Base-by-base conservation (phyloP, 1,140 invertebrate genomes). In the Drosophila ironensis region DNA sequence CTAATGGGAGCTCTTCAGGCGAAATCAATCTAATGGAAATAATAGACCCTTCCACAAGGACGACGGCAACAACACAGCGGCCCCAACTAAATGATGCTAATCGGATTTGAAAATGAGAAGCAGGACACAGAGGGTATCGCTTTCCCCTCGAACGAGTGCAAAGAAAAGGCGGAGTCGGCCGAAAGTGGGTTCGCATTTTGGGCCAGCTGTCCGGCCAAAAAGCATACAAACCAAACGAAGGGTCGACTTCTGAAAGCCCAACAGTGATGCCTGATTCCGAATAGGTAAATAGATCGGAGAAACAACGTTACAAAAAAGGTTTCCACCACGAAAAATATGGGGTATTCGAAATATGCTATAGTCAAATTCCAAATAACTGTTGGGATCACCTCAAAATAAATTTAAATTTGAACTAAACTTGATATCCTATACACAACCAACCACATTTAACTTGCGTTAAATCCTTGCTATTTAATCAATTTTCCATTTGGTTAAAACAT, bases 31-130 rank as follows among this genome's bases (percentile, higher is more conserved):
- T 73, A 64, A 50, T 66, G 80, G 45, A 86, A 71, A 59, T 86
- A 86, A 86, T 86, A 61, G 60, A 75, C 48, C 54, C 53, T 57
- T 72, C 63, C 53, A 66, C 50, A 71, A 35, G 30, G 4, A 33
- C 51, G 25, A 71, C 60, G 72, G 71, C 50, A 66, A 45, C 52
- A 69, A 44, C 52, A 74, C 50, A 66, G 48, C 52, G 73, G 47
- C 52, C n/a, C 51, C 27, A 54, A 61, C 80, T 80, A 80, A 86
- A 86, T 87, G 80, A 86, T 86, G 80, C 81, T 86, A 86, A 86
- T 86, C 80, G 80, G 80, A 86, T 86, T 86, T 86, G 71, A 87
- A 74, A 86, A 64, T 74, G 68, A 87, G 80, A 60, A 57, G 27
- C 56, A n/a, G n/a, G n/a, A n/a, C n/a, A n/a, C n/a, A n/a, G 40